Conservation (phyloP, 2,888 invertebrate species). For the Drosophila helvetica region DNA sequence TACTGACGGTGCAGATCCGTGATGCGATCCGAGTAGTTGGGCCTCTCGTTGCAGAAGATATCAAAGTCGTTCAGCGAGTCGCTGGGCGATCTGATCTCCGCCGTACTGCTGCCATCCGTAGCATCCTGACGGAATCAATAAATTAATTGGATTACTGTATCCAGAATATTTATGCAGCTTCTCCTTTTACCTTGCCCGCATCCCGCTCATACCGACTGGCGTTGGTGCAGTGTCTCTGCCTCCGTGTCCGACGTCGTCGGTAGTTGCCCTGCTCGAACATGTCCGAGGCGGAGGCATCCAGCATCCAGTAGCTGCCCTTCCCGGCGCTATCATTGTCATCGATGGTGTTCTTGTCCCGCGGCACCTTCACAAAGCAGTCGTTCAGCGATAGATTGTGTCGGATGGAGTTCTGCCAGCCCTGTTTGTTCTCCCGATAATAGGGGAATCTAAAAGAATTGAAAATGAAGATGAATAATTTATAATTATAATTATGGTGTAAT, state of each 20-base stretch:
- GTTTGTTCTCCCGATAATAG: slow-evolving; percentile 92
- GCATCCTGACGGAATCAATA: slow-evolving; percentile 46
- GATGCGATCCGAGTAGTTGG: slow-evolving; percentile 82
- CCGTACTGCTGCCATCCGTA: slow-evolving; percentile 39
- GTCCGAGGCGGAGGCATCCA: slow-evolving; percentile 91
- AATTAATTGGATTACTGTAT: neutral
- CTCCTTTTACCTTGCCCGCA: slow-evolving; percentile 55
- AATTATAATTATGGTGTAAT: no score
- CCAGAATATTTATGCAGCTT: neutral
- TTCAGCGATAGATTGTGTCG: slow-evolving; percentile 92
- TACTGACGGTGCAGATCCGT: slow-evolving; percentile 83
- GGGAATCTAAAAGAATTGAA: slow-evolving; percentile 86
- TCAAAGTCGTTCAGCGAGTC: slow-evolving; percentile 64
- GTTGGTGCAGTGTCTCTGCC: slow-evolving; percentile 84
- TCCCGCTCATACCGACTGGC: slow-evolving; percentile 67
- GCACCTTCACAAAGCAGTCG: slow-evolving; percentile 92
- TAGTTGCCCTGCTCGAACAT: slow-evolving; percentile 97
- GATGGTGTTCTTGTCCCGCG: slow-evolving; percentile 83
- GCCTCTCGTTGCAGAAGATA: slow-evolving; percentile 65
- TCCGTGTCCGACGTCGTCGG: slow-evolving; percentile 88
- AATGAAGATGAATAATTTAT: neutral
- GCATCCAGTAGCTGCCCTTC: slow-evolving; percentile 92
- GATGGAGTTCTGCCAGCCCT: slow-evolving; percentile 93
- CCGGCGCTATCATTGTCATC: slow-evolving; percentile 85
- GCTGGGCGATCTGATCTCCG: slow-evolving; percentile 50